phyloP scores from a whole-genome alignment of 2,797 vertebrate genomes.

The Oryzias dopingdopingensis region DNA sequence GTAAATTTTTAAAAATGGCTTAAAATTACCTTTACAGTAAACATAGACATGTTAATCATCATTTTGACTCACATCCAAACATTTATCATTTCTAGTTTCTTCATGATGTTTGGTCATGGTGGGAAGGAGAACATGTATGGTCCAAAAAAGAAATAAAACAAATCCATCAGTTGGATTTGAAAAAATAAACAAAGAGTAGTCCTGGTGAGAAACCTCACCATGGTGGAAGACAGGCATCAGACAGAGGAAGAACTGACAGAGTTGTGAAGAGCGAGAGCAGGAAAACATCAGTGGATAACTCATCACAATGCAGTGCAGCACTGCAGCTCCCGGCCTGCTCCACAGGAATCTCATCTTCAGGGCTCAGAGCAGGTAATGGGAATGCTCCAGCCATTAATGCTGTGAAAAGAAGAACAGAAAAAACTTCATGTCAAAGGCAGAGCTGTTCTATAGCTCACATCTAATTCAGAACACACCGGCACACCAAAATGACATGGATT shows the following conservation, averaged over 20 bases:
- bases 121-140: constrained; percentile 1
- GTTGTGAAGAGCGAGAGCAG: constrained; percentile 64
- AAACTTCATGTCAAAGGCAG: constrained; percentile 57
- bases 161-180: constrained; percentile 20
- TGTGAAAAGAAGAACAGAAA: constrained; percentile 67
- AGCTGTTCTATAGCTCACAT: constrained; percentile 57
- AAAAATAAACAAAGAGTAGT: constrained; percentile 29
- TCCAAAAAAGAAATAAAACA: constrained; percentile 23
- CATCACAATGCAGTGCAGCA: constrained; percentile 79
- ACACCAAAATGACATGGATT: constrained; percentile 43
- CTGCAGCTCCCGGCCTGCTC: constrained; percentile 73
- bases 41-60: too few species aligned
- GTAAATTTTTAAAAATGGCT: too few species aligned
- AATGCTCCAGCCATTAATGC: constrained; percentile 79
- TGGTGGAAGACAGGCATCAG: constrained; percentile 50
- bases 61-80: too few species aligned
- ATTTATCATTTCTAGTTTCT: too few species aligned
- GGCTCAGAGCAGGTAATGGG: constrained; percentile 81
- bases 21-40: too few species aligned
- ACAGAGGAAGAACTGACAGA: constrained; percentile 59
- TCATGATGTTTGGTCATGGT: too few species aligned
- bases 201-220: constrained; percentile 40
- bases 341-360: constrained; percentile 78
- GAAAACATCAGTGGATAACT: constrained; percentile 79
- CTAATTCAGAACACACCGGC: constrained; percentile 44